These are phyloP conservation scores for Solea senegalensis DNA, from an alignment of 2,113 vertebrate genomes.

Conservation along the genomic window DNA sequence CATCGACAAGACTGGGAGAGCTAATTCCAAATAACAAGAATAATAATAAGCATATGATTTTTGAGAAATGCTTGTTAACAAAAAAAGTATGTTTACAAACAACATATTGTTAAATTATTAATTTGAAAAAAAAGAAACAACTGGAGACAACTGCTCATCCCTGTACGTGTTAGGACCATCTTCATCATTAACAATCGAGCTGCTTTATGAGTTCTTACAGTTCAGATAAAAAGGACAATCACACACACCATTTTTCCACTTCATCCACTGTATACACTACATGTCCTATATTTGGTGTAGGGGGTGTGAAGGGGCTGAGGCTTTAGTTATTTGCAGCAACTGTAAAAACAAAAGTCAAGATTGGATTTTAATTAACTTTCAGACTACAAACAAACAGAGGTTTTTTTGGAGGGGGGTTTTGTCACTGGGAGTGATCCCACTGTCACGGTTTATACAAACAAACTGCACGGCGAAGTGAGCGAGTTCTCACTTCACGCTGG, in stretches of 20 bases:
- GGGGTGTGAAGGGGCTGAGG: slow-evolving; percentile 4
- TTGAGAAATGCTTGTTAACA: not conserved
- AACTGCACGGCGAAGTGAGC: slow-evolving; percentile 76
- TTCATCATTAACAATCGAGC: slow-evolving; percentile 65
- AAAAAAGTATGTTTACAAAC: not conserved
- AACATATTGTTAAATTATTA: not conserved
- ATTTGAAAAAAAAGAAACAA: not conserved
- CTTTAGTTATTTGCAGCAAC: slow-evolving; percentile 69
- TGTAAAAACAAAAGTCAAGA: slow-evolving; percentile 78
- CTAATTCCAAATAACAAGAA: slow-evolving; percentile 39
- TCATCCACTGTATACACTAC: slow-evolving; percentile 23
- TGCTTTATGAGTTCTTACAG: slow-evolving; percentile 66
- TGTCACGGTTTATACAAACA: slow-evolving; percentile 86
- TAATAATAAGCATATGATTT: not conserved
- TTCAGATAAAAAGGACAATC: slow-evolving; percentile 76
- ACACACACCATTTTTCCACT: slow-evolving; percentile 64
- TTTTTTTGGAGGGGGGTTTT: slow-evolving; percentile 58
- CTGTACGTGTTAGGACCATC: slow-evolving; percentile 26
- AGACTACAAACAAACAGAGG: slow-evolving; percentile 82
- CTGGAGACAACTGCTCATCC: slow-evolving; percentile 10
- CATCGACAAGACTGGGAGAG: slow-evolving; percentile 46
- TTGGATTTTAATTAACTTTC: slow-evolving; percentile 82
- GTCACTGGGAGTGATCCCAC: slow-evolving; percentile 74
- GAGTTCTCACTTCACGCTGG: slow-evolving; percentile 77
- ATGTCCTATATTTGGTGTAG: slow-evolving; percentile 5